Base-by-base conservation (phyloP, 2,888 invertebrate species). In the Aporophyla nigra region DNA sequence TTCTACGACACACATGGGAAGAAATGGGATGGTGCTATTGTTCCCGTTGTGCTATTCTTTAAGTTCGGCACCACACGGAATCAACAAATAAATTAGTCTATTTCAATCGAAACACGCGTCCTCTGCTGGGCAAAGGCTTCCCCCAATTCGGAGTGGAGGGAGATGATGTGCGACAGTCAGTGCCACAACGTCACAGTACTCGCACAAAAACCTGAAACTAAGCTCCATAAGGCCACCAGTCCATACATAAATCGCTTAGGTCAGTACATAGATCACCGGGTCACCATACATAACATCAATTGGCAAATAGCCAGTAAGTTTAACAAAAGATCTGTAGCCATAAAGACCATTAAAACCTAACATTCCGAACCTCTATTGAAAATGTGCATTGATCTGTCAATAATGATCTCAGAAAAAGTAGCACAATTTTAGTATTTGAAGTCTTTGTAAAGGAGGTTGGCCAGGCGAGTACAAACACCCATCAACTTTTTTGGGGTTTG, bases 271-370 rank as follows among this genome's bases (percentile, higher is more conserved):
- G 51, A 62, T 71, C 73, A 65, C 59, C 68, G 0, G 27, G 62
- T 49, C 66, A 62, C 68, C 71, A 79, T 84, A 72, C 58, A 67
- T 76, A 62, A 56, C 56, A 56, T 19, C 69, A 53, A 82, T 76
- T 84, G 84, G 84, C 84, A 65, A 70, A 71, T 61, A 53, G 65
- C 84, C 84, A 83, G 65, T 24, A 58, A 74, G 79, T 67, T 76
- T 84, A 68, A 71, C 77, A 74, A 78, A 80, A 83, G 83, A 83
- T 80, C 75, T 84, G 77, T 73, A 12, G 78, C 56, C 51, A 46
- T 71, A n/a, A 54, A 73, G 61, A 66, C 56, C 65, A 83, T 80
- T 79, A 58, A 75, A 75, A 71, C 24, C 70, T 58, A 68, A 40
- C 54, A 49, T 61, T 63, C 78, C 14, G 19, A 21, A 46, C 49